Base-by-base conservation (phyloP, 1,140 invertebrate genomes). In the Pinna nobilis region DNA sequence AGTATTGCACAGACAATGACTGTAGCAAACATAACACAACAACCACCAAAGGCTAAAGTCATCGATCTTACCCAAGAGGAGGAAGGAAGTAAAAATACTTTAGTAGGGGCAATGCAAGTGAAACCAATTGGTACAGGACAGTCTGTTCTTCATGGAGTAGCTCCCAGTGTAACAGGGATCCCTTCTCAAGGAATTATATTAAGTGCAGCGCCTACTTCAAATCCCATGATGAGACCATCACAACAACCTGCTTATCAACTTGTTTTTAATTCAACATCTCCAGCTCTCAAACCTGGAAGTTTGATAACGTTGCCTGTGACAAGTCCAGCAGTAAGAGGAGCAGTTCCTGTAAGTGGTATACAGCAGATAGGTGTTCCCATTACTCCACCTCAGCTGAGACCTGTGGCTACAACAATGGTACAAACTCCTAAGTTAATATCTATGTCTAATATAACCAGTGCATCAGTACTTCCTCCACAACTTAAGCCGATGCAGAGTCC, bases 31-130 rank as follows among this genome's bases (percentile, higher is more conserved):
- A 35, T 41, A 63, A 28, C 23, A 28, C 20, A 28, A 25, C 60
- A 44, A n/a, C 20, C 37, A 25, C 35, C 41, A 25, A n/a, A 49
- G 37, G 60, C 61, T 25, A 80, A 82, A 51, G 64, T 80, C 1
- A 80, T 82, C 33, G 80, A 82, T 51, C 35, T 82, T 37, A 82
- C 80, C 15, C 61, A 61, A 33, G 80, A 82, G 37, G 80, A 82
- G 64, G 80, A 82, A 35, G 51, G 49, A 4, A 57, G 30, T 51
- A 65, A 51, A 55, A 74, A 70, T 33, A 6, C 37, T 30, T 33
- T 35, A 59, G 37, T 33, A 59, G 55, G 55, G 55, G 55, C 35
- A 37, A 44, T 70, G 39, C 37, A 41, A 25, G 15, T 47, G 1
- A 55, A 55, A 13, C 44, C 49, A 57, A 20, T 51, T n/a, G 50